Conservation (phyloP, 35 echinoderm and acorn worm species). For the Hemicentrotus pulcherrimus region DNA sequence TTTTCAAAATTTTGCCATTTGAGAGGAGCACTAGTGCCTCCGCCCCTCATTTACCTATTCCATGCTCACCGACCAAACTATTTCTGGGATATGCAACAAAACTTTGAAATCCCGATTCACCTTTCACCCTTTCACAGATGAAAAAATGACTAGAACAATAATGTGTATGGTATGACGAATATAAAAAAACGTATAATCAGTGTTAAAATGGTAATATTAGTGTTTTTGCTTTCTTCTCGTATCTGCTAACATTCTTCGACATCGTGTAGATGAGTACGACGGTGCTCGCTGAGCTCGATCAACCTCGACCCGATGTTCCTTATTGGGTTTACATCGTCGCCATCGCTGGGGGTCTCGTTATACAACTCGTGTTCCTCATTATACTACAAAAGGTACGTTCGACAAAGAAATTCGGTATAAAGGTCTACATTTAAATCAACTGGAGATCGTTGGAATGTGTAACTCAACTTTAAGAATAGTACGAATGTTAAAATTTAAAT, state of each 20-base stretch:
- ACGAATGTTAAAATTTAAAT: not conserved
- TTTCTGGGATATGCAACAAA: too few species aligned
- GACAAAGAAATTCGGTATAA: not conserved
- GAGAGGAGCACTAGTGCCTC: too few species aligned
- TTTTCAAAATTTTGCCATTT: too few species aligned
- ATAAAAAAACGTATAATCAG: not conserved
- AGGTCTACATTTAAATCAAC: not conserved
- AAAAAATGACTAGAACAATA: not conserved
- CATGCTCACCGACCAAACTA: too few species aligned
- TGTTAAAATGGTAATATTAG: not conserved
- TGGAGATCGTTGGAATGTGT: not conserved
- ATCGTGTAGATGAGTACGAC: not conserved
- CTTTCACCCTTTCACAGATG: not conserved
- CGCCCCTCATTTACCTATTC: too few species aligned
- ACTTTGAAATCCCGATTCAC: not conserved
- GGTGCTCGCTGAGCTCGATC: not conserved
- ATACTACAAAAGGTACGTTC: conserved; percentile 5
- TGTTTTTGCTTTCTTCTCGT: not conserved
- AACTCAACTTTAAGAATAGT: not conserved
- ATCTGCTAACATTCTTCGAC: not conserved
- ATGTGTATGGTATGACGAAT: not conserved
- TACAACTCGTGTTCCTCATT: not conserved
- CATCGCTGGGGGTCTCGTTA: not conserved
- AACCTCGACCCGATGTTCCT: not conserved
- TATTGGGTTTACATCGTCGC: conserved; percentile 12